Evolutionary conservation across 1,140 invertebrate species (phyloP), one percentile per base, ranked within the genome.

Genomic region (Lethrus apterus): DNA sequence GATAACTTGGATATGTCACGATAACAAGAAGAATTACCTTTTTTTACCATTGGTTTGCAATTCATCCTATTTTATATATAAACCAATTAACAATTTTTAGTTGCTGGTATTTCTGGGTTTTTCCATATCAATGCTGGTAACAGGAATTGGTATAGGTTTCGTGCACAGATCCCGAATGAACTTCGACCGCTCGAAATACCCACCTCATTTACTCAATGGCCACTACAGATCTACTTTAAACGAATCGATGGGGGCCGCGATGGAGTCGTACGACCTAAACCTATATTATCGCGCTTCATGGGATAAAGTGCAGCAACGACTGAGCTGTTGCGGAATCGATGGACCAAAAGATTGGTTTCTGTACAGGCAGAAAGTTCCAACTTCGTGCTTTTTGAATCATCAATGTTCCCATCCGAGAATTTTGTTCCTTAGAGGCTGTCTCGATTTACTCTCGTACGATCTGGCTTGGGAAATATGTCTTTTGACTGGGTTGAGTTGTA

Each of bases 401-500:
- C 24, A 42, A 26, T 24, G 40, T 3, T 8, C 21, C 10, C 15
- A 42, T 15, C 21, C 21, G 4, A 29, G 29, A 29, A 23, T 42
- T 3, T 2, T 42, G 3, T 13, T 20, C 14, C 23, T 26, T 1
- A 17, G 23, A 26, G 40, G 40, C 4, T 42, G 40, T 17, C 29
- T 42, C 14, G 11, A 42, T 42, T 13, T 26, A 7, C n/a, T 42
- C 4, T 24, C 40, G 17, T 29, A 42, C 11, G 40, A 42, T 26
- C 29, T 42, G n/a, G 24, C 21, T 15, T 42, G 40, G 40, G 40
- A 42, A 19, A 42, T 42, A 9, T 42, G 40, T 19, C 17, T 42
- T 15, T 19, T 42, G 14, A 29, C 10, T 29, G 40, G 40, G 29
- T 19, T 42, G 11, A 42, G 21, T 13, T 29, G 24, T 10, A 42